Evolutionary conservation across 2,113 vertebrate genomes (phyloP), one percentile per base, ranked within the genome.

Genomic region (Seriola quinqueradiata): DNA sequence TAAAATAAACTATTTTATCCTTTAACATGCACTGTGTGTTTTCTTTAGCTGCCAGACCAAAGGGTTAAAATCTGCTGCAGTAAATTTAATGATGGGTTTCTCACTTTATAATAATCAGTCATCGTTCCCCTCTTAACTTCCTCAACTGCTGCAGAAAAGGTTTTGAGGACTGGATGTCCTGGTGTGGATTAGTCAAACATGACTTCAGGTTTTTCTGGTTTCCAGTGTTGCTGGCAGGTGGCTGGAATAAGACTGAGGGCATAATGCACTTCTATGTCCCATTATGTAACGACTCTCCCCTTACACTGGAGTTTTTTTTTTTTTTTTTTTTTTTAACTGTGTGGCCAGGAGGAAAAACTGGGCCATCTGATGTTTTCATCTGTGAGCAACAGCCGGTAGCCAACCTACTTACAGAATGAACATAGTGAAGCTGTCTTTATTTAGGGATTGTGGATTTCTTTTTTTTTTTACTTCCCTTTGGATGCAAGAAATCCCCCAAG

Each of bases 1-100:
- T 97, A 98, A 98, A 99, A 97, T 98, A 98, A 98, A 96, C 96
- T 98, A 98, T 98, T 98, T 98, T 98, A 97, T 97, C 97, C 95
- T 97, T 97, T 94, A 95, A 76, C 32, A 2, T 2, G 48, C 54
- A 54, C 25, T 76, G 55, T 79, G 25, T 10, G 72, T 72, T 73
- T 34, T 70, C 83, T 21, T 52, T 16, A 16, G 46, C 46, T 48
- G 46, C 11, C 46, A 48, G 14, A 16, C 46, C 46, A 48, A 16
- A 17, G 16, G 46, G 46, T 50, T 52, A 21, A 52, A 52, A 8
- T 50, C 16, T 8, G 52, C 17, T 60, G 16, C n/a, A 5, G 54
- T 69, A 36, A 23, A 55, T 10, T 36, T 17, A 38, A 13, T 11
- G 32, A 61, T 38, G 59, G 8, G 19, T 14, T 8, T 28, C 23